Percentiles rank a stretch among this genome's conserved stretches.
These are phyloP conservation scores for Lasioglossum calceatum DNA, from an alignment of 2,888 invertebrate species.

Conservation along the genomic window DNA sequence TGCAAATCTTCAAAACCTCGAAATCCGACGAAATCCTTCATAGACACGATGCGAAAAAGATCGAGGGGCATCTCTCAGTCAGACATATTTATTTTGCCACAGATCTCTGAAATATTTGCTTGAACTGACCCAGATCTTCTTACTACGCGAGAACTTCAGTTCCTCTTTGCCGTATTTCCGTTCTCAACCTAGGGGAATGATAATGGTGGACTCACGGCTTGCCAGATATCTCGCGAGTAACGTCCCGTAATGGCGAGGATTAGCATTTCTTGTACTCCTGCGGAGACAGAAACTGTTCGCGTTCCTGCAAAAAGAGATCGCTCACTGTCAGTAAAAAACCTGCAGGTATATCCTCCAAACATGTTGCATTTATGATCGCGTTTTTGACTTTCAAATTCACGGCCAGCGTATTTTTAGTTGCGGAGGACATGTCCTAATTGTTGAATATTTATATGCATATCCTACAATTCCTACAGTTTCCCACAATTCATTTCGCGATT, in stretches of 20 bases:
- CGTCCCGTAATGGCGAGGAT: conserved; percentile 51
- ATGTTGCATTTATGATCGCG: neutral
- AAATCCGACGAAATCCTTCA: conserved; percentile 28
- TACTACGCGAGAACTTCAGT: conserved; percentile 50
- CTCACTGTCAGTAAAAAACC: conserved; percentile 4
- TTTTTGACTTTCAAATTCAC: conserved; percentile 5
- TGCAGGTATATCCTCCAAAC: neutral
- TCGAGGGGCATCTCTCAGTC: conserved; percentile 21
- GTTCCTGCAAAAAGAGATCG: conserved; percentile 8
- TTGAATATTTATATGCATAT: neutral
- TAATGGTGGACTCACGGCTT: conserved; percentile 32
- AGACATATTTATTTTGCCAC: conserved; percentile 61
- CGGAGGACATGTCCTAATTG: neutral
- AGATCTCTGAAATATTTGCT: conserved; percentile 60
- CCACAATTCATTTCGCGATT: neutral
- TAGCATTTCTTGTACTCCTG: conserved; percentile 51
- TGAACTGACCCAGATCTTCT: conserved; percentile 55
- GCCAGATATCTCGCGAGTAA: conserved; percentile 37
- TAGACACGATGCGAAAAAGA: conserved; percentile 18
- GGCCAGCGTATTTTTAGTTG: neutral
- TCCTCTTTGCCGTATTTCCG: conserved; percentile 49
- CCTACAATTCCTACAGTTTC: neutral
- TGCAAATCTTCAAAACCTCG: neutral
- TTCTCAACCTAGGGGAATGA: conserved; percentile 38
- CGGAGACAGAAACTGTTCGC: conserved; percentile 23